Base-by-base conservation (phyloP, 1,140 invertebrate genomes). In the Megalonaias nervosa region DNA sequence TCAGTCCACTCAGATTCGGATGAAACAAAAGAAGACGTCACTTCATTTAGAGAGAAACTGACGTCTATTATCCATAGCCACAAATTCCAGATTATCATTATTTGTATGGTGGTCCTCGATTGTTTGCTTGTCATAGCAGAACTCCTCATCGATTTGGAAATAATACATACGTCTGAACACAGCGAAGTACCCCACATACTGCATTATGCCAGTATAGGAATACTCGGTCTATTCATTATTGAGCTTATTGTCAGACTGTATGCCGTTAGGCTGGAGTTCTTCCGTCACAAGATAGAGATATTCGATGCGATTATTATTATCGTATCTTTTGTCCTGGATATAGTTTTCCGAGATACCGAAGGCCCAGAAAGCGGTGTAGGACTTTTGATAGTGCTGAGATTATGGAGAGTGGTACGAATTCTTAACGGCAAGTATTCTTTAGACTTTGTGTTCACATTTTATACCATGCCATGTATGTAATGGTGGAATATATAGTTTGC, bases 381-480 rank as follows among this genome's bases (percentile, higher is more conserved):
- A 31, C 26, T 31, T 31, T 31, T 31, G 26, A 31, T 31, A 31
- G 26, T 31, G 2, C 26, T 31, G 89, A 71, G 90, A 71, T 75
- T 91, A 55, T 91, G 90, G 90, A 75, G 89, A 77, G 84, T 91
- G 5, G 84, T 87, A 11, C 81, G 89, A 55, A 89, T 91, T 56
- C 68, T 91, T 16, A 90, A 90, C 84, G 89, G 90, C 90, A 83
- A 84, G 74, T 81, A 16, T 31, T 66, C 1, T 31, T 31, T 31
- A 31, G 26, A 31, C 1, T 26, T 26, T 3, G 4, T 31, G 26
- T 31, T 31, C 26, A 31, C 26, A 31, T 31, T 31, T 31, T 31
- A 31, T 31, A 31, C 26, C 26, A 31, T 31, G 26, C 26, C 1
- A 2, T 31, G 2, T 31, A 31, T 2, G 26, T 31, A 31, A 31